Conservation (phyloP, 2,888 invertebrate genomes). For the Agrypnus murinus region DNA sequence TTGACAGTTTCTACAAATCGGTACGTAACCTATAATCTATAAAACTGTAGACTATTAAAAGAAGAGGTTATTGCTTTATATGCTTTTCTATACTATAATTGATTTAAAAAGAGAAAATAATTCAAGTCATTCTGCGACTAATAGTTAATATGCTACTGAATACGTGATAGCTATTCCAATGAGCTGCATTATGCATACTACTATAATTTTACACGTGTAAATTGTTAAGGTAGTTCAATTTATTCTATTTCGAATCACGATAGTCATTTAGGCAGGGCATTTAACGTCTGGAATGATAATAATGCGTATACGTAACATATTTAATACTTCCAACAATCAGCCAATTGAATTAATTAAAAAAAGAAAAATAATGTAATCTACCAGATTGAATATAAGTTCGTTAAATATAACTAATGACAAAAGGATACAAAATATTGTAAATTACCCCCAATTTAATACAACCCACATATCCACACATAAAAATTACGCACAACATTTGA, state of each 20-base stretch:
- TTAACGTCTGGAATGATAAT: not conserved
- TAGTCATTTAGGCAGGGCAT: slow-evolving; percentile 13
- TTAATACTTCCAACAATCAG: not conserved
- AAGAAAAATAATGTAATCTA: slow-evolving; percentile 9
- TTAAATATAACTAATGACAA: no score
- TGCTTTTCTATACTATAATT: no score
- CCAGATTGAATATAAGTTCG: no score
- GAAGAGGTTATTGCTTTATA: no score
- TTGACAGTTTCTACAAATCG: no score
- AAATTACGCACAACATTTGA: slow-evolving; percentile 42
- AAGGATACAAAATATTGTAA: no score
- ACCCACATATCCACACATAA: slow-evolving; percentile 41
- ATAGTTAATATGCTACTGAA: slow-evolving; percentile 2
- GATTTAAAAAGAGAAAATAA: no score
- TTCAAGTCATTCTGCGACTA: not conserved
- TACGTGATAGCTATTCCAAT: slow-evolving; percentile 1
- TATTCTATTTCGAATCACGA: slow-evolving; percentile 2
- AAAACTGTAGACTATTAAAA: no score
- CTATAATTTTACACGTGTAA: slow-evolving; percentile 2
- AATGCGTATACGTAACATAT: no score
- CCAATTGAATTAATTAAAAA: not conserved
- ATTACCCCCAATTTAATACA: slow-evolving; percentile 38
- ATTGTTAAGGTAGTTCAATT: not conserved
- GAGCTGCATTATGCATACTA: not conserved
- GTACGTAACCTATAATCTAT: no score